Conservation (phyloP, 2,888 invertebrate genomes). For the Acleris cristana region DNA sequence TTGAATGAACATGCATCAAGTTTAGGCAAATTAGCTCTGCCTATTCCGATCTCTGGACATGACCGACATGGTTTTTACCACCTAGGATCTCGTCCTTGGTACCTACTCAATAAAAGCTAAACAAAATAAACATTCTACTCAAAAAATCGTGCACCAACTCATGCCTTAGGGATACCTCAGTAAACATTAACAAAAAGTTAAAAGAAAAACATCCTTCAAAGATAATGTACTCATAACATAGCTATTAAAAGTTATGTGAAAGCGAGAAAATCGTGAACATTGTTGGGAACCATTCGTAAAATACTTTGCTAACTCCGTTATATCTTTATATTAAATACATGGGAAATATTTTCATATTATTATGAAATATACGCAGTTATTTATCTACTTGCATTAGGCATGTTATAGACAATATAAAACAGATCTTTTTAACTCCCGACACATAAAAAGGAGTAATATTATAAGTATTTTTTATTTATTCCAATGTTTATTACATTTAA, state of each 20-base stretch:
- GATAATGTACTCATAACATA: slow-evolving; percentile 3
- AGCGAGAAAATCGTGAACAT: background rate
- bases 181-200: background rate
- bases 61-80: no score
- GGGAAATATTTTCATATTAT: background rate
- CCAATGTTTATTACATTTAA: no score
- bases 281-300: background rate
- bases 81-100: no score
- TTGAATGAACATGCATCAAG: no score
- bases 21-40: no score
- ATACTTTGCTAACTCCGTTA: slow-evolving; percentile 2
- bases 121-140: no score
- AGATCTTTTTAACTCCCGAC: background rate
- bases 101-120: no score
- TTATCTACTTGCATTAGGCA: background rate
- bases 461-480: no score
- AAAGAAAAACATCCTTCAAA: background rate
- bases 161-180: no score
- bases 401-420: background rate
- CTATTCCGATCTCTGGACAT: no score
- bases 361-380: background rate
- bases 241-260: slow-evolving; percentile 6
- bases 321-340: slow-evolving; percentile 4
- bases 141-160: no score
- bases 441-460: no score